Percentiles rank a stretch among this genome's conserved stretches.
Evolutionary conservation across 2,888 invertebrate genomes (phyloP).

Genomic region (Thera britannica): DNA sequence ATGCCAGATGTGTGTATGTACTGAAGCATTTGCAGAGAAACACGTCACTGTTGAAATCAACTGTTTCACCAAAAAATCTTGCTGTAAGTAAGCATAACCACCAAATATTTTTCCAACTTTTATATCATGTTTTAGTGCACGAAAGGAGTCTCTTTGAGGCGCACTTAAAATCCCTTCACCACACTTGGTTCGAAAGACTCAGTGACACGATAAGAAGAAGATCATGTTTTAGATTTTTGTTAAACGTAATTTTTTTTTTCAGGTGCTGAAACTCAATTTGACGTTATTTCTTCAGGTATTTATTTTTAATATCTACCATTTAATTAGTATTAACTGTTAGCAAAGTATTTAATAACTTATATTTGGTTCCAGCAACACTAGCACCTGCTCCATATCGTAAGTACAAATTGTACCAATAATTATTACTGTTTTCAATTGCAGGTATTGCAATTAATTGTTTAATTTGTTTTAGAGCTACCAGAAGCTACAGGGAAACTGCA

Average conservation of each 20-base stretch:
- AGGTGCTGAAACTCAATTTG: conserved; percentile 48
- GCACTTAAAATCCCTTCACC: too few species aligned
- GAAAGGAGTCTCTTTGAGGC: too few species aligned
- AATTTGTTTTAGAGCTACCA: conserved; percentile 22
- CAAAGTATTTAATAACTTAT: conserved; percentile 1
- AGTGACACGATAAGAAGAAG: too few species aligned
- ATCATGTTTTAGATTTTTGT: too few species aligned
- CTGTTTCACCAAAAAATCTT: conserved; percentile 69
- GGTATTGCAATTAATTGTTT: conserved; percentile 16
- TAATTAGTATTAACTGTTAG: background rate
- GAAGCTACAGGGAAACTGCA: conserved; percentile 4
- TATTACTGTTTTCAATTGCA: conserved; percentile 21
- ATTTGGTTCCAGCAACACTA: conserved; percentile 20
- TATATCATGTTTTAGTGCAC: too few species aligned
- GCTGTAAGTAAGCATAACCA: conserved; percentile 61
- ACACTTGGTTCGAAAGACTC: too few species aligned
- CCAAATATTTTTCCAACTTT: background rate
- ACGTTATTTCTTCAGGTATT: conserved; percentile 39
- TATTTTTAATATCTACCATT: background rate
- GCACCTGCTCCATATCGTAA: conserved; percentile 23
- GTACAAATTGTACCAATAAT: conserved; percentile 28
- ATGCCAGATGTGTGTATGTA: conserved; percentile 70
- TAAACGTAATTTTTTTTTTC: conserved; percentile 22
- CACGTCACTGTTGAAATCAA: conserved; percentile 66
- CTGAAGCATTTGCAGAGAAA: conserved; percentile 50